phyloP scores from a whole-genome alignment of 2,888 invertebrate species.

The Argyresthia goedartella region DNA sequence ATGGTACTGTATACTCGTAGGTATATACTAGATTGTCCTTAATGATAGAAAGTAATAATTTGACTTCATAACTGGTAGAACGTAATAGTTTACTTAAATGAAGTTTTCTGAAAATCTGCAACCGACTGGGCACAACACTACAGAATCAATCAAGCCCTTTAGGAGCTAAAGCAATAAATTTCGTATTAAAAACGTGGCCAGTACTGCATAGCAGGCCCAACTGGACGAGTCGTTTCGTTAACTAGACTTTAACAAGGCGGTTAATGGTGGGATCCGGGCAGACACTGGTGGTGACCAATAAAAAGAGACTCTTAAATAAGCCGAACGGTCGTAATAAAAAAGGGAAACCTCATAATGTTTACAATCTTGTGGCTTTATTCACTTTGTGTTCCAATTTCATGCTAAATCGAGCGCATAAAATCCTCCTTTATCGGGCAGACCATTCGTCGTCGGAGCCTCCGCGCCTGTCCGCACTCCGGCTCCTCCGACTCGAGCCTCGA shows the following conservation, averaged over 20 bases:
- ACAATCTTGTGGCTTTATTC: constrained; percentile 71
- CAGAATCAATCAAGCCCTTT: constrained; percentile 47
- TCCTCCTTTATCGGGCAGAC: constrained; percentile 66
- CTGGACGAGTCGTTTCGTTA: constrained; percentile 42
- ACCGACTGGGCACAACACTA: not conserved
- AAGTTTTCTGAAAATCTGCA: not conserved
- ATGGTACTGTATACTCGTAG: too few species aligned
- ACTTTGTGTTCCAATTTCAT: constrained; percentile 72
- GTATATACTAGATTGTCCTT: too few species aligned
- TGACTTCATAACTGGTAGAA: too few species aligned
- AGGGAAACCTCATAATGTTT: constrained; percentile 67
- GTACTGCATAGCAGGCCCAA: not conserved
- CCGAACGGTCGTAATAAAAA: constrained; percentile 61
- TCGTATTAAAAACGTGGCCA: constrained; percentile 52
- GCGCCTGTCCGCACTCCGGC: constrained; percentile 19
- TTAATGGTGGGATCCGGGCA: constrained; percentile 51
- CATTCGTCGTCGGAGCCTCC: constrained; percentile 42
- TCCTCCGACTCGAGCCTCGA: constrained; percentile 10
- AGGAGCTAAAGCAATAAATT: constrained; percentile 51
- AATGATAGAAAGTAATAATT: too few species aligned
- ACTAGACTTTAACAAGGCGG: constrained; percentile 67
- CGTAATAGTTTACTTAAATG: too few species aligned
- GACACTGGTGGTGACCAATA: constrained; percentile 54
- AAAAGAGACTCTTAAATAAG: constrained; percentile 65
- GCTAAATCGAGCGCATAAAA: constrained; percentile 70